Evolutionary conservation across 2,797 vertebrate genomes (phyloP), one percentile per base, ranked within the genome.

Genomic region (Lepilemur septentrionalis): DNA sequence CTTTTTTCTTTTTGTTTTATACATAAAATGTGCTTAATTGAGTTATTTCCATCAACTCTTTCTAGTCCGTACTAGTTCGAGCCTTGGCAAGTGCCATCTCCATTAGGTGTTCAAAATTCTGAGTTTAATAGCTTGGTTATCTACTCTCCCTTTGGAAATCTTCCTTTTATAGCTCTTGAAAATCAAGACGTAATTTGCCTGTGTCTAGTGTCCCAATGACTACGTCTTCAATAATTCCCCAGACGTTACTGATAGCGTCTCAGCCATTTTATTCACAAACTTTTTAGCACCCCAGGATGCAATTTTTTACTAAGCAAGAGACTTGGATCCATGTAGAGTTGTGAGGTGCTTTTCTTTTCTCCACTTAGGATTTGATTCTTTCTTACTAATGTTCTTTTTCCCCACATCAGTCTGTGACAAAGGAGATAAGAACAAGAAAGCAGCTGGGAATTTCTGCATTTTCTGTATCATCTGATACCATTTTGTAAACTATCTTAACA

Each of bases 61-160:
- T 87, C 25, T 50, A 78, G 22, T 22, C 55, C 35, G 84, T 78
- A 70, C 25, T 76, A 69, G 43, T 76, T 70, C 72, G 23, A 94
- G 55, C 8, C 43, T 83, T 73, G 57, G 32, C 35, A 41, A 86
- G 11, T 35, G 15, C n/a, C 20, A 38, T 75, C 13, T 52, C 43
- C 23, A 46, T 70, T 83, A 92, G 75, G 50, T 93, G 20, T 52
- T 93, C 75, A 95, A 67, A 79, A 81, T 63, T 93, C 30, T 63
- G 67, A 30, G 55, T 67, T 82, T 83, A 69, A 63, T 57, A 79
- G 35, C 52, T 72, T 70, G 72, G 55, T 89, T 91, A 69, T 88
- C 48, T 88, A 81, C 46, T 55, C 83, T 14, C 6, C 17, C 61
- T 69, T 96, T 17, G 80, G 43, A 59, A 80, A 46, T 59, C 46